Evolutionary conservation across 2,888 invertebrate species (phyloP).

Genomic region (Thereva nobilitata): DNA sequence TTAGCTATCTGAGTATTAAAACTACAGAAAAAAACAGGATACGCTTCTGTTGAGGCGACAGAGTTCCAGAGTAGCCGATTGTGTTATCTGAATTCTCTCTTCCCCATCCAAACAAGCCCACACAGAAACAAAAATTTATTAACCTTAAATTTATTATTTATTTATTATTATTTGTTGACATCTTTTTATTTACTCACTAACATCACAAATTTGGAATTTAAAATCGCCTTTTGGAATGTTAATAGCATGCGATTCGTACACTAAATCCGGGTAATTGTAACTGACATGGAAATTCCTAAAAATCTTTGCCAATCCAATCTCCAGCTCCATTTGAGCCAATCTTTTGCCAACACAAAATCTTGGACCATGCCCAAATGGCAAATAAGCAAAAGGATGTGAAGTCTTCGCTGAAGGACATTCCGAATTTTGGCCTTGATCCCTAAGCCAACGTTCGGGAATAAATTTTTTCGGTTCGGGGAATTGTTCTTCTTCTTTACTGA

Average conservation of each 20-base stretch:
- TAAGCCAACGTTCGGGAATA: slow-evolving; percentile 75
- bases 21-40: too few species aligned
- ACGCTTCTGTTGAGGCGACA: too few species aligned
- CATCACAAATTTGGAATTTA: slow-evolving; percentile 53
- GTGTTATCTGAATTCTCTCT: too few species aligned
- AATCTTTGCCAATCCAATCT: slow-evolving; percentile 59
- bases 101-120: too few species aligned
- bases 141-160: too few species aligned
- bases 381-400: slow-evolving; percentile 62
- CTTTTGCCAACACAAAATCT: slow-evolving; percentile 71
- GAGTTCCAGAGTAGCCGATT: too few species aligned
- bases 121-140: too few species aligned
- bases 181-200: slow-evolving; percentile 28
- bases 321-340: slow-evolving; percentile 73
- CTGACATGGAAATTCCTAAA: slow-evolving; percentile 50
- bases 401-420: slow-evolving; percentile 34
- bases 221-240: slow-evolving; percentile 53
- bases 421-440: slow-evolving; percentile 42
- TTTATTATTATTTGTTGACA: too few species aligned
- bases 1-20: too few species aligned
- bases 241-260: slow-evolving; percentile 46
- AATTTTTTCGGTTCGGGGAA: slow-evolving; percentile 66
- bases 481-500: slow-evolving; percentile 62
- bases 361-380: slow-evolving; percentile 72
- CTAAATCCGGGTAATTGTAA: slow-evolving; percentile 48